Conservation (phyloP, 2,888 invertebrate species). For the Bugulina stolonifera region DNA sequence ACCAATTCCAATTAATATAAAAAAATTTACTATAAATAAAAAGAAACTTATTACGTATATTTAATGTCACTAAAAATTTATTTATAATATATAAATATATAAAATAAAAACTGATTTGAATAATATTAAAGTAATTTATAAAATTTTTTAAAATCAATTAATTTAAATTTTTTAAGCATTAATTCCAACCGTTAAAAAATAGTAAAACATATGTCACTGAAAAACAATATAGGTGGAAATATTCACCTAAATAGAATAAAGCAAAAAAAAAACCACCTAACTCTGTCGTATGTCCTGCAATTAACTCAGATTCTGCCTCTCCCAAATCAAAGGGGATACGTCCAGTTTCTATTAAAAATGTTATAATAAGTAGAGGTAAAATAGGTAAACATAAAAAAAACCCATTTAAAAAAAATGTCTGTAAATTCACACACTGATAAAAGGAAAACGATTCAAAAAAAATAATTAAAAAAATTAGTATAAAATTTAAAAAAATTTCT, state of each 20-base stretch:
- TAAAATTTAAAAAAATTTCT: background rate
- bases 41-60: background rate
- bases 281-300: background rate
- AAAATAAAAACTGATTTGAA: background rate
- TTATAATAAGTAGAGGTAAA: background rate
- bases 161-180: background rate
- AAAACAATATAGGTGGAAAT: background rate
- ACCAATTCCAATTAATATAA: background rate
- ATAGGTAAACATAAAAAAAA: background rate
- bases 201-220: background rate
- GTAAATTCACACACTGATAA: background rate
- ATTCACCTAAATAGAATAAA: background rate
- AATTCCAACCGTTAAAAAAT: background rate
- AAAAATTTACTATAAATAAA: background rate
- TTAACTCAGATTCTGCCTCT: background rate
- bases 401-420: background rate
- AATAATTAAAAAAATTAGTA: background rate
- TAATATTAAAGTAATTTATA: background rate
- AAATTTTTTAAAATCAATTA: background rate
- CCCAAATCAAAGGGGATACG: background rate
- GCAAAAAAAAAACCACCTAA: background rate
- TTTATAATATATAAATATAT: background rate
- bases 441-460: conserved; percentile 2
- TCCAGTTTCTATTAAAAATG: conserved; percentile 2
- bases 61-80: background rate